phyloP scores from a whole-genome alignment of 2,797 vertebrate genomes.

The Anguilla megastoma region DNA sequence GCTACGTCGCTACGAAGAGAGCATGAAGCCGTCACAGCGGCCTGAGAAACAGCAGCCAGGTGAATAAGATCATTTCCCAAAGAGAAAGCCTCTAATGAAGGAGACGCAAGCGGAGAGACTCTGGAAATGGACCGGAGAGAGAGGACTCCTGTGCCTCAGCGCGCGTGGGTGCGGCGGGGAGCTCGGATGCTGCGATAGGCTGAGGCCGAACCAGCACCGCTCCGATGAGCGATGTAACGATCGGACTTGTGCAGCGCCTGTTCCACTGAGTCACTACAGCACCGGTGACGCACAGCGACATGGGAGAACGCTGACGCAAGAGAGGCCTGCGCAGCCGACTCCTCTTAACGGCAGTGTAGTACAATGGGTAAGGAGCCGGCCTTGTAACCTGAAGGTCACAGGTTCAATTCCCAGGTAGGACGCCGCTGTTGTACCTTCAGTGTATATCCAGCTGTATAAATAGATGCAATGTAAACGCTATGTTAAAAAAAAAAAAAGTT shows the following conservation, averaged over 20 bases:
- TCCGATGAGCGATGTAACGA: constrained; percentile 3
- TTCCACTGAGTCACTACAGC: background rate
- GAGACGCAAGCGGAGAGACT: background rate
- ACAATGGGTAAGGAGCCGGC: too few relatives aligned
- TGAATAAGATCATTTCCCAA: background rate
- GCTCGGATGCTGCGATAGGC: background rate
- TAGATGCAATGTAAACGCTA: too few relatives aligned
- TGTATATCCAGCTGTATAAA: too few relatives aligned
- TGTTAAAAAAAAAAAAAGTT: too few relatives aligned
- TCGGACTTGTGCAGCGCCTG: background rate
- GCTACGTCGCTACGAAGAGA: too few relatives aligned
- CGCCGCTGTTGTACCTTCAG: too few relatives aligned
- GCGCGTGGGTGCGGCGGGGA: background rate
- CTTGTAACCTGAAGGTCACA: too few relatives aligned
- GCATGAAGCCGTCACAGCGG: background rate
- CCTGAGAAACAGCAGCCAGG: background rate
- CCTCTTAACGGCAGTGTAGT: background rate
- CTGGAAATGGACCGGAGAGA: background rate
- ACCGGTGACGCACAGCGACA: background rate
- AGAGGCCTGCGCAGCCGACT: background rate
- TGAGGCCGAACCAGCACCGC: background rate
- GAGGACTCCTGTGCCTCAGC: background rate
- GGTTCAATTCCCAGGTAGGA: too few relatives aligned
- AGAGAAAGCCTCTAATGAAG: background rate
- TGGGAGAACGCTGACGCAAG: background rate